Base-by-base conservation (phyloP, 2,113 vertebrate species). In the Melanotaenia duboulayi region DNA sequence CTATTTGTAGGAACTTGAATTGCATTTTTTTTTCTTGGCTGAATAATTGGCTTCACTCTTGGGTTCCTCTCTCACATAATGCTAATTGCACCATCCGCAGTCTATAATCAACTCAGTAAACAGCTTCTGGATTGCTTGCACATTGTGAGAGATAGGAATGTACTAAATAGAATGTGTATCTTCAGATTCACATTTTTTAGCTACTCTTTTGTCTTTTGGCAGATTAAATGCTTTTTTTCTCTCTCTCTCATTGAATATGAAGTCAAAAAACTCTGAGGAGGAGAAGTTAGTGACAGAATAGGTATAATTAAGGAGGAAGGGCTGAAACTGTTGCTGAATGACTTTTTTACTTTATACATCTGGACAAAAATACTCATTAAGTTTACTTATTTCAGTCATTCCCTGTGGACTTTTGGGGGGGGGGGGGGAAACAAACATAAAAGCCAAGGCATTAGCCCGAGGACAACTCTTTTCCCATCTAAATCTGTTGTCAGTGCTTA, bases 81-180 rank as follows among this genome's bases (percentile, higher is more conserved):
- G 77, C 69, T 84, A 64, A 59, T 66, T 65, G 81, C 72, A 88
- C 76, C 79, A 86, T 71, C 80, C 67, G 75, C 72, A 84, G 80
- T 71, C 83, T 90, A 66, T 92, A 91, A 91, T 92, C 90, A 86
- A 83, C 76, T 65, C 80, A 62, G 71, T 60, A 58, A 85, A 74
- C 65, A 82, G 82, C 88, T 87, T 71, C 48, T 71, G 66, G 85
- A 71, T 61, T 76, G 74, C 67, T 85, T 76, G 55, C 77, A 80
- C 66, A 57, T 62, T 68, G 67, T 52, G 54, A 71, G 51, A 66
- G 37, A 78, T 50, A 25, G 49, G 57, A 64, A 74, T 62, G 74
- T 73, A 71, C 39, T 56, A 77, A 70, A 83, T 62, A 58, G 42
- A 82, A 79, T 24, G 57, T 32, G 66, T 67, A 64, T 58, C 35